These are phyloP conservation scores for Leucophenga varia DNA, from an alignment of 1,140 invertebrate species.

Conservation along the genomic window DNA sequence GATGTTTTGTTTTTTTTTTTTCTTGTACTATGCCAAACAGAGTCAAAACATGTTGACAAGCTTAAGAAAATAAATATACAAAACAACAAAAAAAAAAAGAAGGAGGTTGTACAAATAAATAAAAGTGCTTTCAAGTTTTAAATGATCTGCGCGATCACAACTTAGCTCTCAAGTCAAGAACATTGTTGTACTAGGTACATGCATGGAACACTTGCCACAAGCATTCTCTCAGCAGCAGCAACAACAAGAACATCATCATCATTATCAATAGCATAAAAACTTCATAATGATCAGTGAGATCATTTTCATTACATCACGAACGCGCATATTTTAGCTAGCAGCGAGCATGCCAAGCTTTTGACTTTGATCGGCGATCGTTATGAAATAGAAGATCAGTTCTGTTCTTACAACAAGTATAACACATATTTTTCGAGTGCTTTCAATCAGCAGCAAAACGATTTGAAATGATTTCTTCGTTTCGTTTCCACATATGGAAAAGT, in stretches of 20 bases:
- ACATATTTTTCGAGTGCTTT: conserved; percentile 38
- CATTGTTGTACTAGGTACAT: not conserved
- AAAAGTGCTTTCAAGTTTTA: too few species aligned
- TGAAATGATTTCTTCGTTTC: too few species aligned
- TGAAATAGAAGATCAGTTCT: not conserved
- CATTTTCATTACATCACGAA: not conserved
- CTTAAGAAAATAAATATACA: too few species aligned
- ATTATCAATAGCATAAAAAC: too few species aligned
- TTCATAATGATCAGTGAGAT: not conserved
- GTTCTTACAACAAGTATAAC: conserved; percentile 7
- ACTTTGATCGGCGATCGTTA: too few species aligned
- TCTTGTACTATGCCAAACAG: conserved; percentile 55
- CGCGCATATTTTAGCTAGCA: not conserved
- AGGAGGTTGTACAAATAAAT: conserved; percentile 36
- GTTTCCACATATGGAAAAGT: too few species aligned
- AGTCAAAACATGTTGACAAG: conserved; percentile 50
- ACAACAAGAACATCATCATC: not conserved
- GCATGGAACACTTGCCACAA: too few species aligned
- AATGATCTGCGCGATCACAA: not conserved
- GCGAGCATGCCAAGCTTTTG: too few species aligned
- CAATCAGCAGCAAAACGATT: conserved; percentile 35
- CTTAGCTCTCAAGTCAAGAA: not conserved
- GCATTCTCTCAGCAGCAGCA: too few species aligned
- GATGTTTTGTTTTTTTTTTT: too few species aligned
- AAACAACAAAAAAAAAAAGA: conserved; percentile 12